Conservation (phyloP, 1,140 invertebrate species). For the Drosophila ohnishii region DNA sequence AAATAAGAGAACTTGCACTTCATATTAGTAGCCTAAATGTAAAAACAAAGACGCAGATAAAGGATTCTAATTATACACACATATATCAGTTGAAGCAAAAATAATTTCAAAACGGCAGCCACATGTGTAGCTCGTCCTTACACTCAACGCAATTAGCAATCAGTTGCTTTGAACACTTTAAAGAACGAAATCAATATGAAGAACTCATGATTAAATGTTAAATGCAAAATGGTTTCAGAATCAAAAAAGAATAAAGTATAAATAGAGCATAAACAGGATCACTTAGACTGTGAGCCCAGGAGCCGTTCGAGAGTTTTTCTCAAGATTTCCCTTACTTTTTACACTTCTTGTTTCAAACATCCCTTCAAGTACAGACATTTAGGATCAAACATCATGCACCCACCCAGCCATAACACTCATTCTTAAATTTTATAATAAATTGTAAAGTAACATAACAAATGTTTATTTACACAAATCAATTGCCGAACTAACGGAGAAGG, state of each 20-base stretch:
- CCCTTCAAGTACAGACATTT: slow-evolving; percentile 13
- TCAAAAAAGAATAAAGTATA: slow-evolving; percentile 61
- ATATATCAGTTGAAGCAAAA: slow-evolving; percentile 11
- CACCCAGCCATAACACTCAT: slow-evolving; percentile 34
- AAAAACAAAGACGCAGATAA: slow-evolving; percentile 36
- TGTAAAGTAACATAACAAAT: slow-evolving; percentile 53
- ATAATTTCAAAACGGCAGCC: slow-evolving; percentile 11
- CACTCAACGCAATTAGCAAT: slow-evolving; percentile 31
- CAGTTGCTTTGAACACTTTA: slow-evolving; percentile 38
- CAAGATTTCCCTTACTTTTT: slow-evolving; percentile 22
- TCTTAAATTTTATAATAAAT: slow-evolving; percentile 34
- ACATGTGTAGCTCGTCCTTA: slow-evolving; percentile 26
- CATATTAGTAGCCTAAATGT: slow-evolving; percentile 58
- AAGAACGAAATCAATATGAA: slow-evolving; percentile 47
- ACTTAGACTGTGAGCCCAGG: slow-evolving; percentile 20
- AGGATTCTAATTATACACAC: slow-evolving; percentile 1
- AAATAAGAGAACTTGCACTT: slow-evolving; percentile 62
- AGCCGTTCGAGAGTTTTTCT: slow-evolving; percentile 43
- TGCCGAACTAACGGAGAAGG: slow-evolving; percentile 39
- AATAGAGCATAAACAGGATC: slow-evolving; percentile 38
- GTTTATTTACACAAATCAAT: slow-evolving; percentile 71
- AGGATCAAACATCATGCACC: slow-evolving; percentile 36
- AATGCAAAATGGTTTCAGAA: slow-evolving; percentile 81
- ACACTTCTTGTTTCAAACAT: slow-evolving; percentile 4
- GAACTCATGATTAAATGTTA: slow-evolving; percentile 69